These are phyloP conservation scores for Saturnia pavonia DNA, from an alignment of 2,888 invertebrate species.

Conservation along the genomic window DNA sequence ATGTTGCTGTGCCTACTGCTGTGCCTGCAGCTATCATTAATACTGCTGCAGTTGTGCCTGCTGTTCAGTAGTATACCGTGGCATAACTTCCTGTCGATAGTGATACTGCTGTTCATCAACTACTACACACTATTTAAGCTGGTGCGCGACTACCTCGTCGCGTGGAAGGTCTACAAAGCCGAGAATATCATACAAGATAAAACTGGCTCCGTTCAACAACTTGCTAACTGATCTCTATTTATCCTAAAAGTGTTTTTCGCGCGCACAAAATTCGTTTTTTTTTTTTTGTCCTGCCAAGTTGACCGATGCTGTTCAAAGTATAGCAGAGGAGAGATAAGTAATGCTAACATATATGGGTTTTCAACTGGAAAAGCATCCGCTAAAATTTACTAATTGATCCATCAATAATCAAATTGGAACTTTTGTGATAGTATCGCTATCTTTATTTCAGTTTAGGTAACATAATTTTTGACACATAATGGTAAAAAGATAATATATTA, in stretches of 20 bases:
- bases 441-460: too few relatives aligned
- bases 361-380: not conserved
- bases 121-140: slow-evolving; percentile 96
- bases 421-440: too few relatives aligned
- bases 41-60: slow-evolving; percentile 89
- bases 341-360: not conserved
- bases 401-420: not conserved
- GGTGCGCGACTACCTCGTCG: slow-evolving; percentile 91
- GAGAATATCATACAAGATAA: slow-evolving; percentile 87
- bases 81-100: slow-evolving; percentile 94
- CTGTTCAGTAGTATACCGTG: slow-evolving; percentile 92
- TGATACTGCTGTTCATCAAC: slow-evolving; percentile 93
- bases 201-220: slow-evolving; percentile 32
- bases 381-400: not conserved
- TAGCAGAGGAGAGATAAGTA: not conserved
- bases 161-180: slow-evolving; percentile 90
- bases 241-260: not conserved
- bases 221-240: slow-evolving; percentile 6
- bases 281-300: slow-evolving; percentile 11
- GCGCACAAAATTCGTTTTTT: slow-evolving; percentile 22
- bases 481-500: too few relatives aligned
- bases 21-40: slow-evolving; percentile 85
- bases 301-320: not conserved
- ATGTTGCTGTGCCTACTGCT: slow-evolving; percentile 88
- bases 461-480: too few relatives aligned